Evolutionary conservation across 2,888 invertebrate genomes (phyloP).

Genomic region (Drosophila longiperda): DNA sequence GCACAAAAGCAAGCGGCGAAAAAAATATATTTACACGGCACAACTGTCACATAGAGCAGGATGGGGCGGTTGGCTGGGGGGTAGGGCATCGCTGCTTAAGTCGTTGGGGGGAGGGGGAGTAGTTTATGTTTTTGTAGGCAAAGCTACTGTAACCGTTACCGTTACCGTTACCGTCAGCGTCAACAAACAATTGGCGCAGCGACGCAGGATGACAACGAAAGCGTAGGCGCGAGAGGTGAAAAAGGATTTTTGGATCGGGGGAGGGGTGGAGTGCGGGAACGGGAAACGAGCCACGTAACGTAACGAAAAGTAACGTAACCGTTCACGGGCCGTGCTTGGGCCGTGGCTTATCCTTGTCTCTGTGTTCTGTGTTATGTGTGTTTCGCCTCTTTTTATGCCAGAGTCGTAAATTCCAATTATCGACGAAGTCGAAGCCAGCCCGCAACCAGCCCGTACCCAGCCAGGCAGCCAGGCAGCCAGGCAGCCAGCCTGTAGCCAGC

Average conservation of each 20-base stretch:
- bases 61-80: background rate
- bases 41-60: slow-evolving; percentile 33
- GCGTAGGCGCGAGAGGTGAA: background rate
- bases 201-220: slow-evolving; percentile 31
- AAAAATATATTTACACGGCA: slow-evolving; percentile 70
- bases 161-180: slow-evolving; percentile 40
- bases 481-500: background rate
- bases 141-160: slow-evolving; percentile 32
- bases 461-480: background rate
- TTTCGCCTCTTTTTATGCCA: slow-evolving; percentile 70
- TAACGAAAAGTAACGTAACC: slow-evolving; percentile 10
- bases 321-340: slow-evolving; percentile 53
- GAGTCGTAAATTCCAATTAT: slow-evolving; percentile 81
- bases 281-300: slow-evolving; percentile 13
- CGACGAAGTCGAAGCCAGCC: slow-evolving; percentile 70
- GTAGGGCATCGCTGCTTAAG: background rate
- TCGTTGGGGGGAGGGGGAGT: background rate
- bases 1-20: slow-evolving; percentile 18
- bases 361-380: slow-evolving; percentile 45
- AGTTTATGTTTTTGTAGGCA: background rate
- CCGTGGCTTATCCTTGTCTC: slow-evolving; percentile 55
- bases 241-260: background rate
- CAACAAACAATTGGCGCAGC: slow-evolving; percentile 54
- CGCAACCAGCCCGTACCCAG: slow-evolving; percentile 19
- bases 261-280: slow-evolving; percentile 12